Percentiles rank a stretch among this genome's conserved stretches.
phyloP scores from a whole-genome alignment of 2,888 invertebrate species.

The Caenorhabditis macrosperma region DNA sequence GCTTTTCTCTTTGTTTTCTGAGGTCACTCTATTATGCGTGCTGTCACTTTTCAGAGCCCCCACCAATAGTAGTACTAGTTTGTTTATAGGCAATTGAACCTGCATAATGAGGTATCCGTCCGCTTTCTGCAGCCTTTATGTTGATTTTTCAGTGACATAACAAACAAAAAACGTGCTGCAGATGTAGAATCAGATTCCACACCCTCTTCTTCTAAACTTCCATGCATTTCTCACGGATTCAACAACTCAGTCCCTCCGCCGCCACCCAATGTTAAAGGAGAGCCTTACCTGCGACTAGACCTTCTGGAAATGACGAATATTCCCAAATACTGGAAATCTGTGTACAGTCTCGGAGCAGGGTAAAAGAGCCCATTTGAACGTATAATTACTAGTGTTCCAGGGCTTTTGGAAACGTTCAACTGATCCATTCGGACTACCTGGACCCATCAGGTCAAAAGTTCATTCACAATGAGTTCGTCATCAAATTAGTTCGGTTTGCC shows the following conservation, averaged over 20 bases:
- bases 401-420: constrained; percentile 11
- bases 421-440: constrained; percentile 22
- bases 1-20: neutral
- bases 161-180: neutral
- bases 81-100: too few relatives aligned
- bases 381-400: neutral
- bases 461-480: constrained; percentile 29
- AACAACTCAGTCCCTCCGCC: neutral
- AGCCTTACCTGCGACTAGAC: neutral
- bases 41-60: too few relatives aligned
- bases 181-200: neutral
- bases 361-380: too few relatives aligned
- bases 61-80: too few relatives aligned
- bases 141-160: neutral
- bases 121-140: too few relatives aligned
- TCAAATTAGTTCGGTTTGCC: constrained; percentile 6
- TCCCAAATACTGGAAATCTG: neutral
- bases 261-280: neutral
- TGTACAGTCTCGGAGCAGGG: neutral
- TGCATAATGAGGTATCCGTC: too few relatives aligned
- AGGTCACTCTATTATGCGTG: too few relatives aligned
- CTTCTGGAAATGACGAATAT: neutral
- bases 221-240: neutral
- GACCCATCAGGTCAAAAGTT: neutral
- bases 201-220: neutral